Base-by-base conservation (phyloP, 2,113 vertebrate genomes). In the Podarcis muralis region DNA sequence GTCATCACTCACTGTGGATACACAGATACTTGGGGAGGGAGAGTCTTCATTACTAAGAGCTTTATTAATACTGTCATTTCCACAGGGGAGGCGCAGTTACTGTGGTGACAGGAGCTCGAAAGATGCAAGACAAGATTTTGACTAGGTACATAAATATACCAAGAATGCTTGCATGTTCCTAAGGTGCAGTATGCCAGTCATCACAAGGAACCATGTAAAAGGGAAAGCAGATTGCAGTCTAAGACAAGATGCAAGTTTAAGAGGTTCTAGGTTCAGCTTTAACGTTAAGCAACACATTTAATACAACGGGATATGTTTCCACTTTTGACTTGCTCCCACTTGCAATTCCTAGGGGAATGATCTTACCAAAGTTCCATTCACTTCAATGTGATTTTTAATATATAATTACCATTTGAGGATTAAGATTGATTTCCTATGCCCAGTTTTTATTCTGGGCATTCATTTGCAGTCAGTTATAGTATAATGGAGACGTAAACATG, bases 1-100 rank as follows among this genome's bases (percentile, higher is more conserved):
- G 95, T 95, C 95, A 95, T 93, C 92, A 93, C 92, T 95, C 91
- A 93, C 69, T 93, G 95, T 94, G 89, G 91, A 93, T 94, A 93
- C 95, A 93, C 84, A 86, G 92, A 94, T 96, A 95, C 92, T 95
- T 93, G 87, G 62, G 43, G 90, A 81, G 91, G 92, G 91, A 91
- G 84, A 88, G 92, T 57, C 72, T 88, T 88, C 90, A 92, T 85
- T 71, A 92, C 16, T 82, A 83, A 20, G 87, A 87, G 65, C 83
- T 87, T 86, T 86, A 86, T 79, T 0, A 6, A 84, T 5, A 0
- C 71, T 92, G 89, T 87, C 13, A 75, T 59, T 0, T 0, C 43
- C 12, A 2, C 16, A 9, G 37, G 59, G 76, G 37, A 62, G 40
- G 68, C 72, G 32, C 72, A 91, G 91, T 1, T 83, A 86, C 79